A percentile compares a stretch with the other conserved stretches of the same genome.
These are phyloP conservation scores for Tetramorium bicarinatum DNA, from an alignment of 2,888 invertebrate species.

Conservation along the genomic window DNA sequence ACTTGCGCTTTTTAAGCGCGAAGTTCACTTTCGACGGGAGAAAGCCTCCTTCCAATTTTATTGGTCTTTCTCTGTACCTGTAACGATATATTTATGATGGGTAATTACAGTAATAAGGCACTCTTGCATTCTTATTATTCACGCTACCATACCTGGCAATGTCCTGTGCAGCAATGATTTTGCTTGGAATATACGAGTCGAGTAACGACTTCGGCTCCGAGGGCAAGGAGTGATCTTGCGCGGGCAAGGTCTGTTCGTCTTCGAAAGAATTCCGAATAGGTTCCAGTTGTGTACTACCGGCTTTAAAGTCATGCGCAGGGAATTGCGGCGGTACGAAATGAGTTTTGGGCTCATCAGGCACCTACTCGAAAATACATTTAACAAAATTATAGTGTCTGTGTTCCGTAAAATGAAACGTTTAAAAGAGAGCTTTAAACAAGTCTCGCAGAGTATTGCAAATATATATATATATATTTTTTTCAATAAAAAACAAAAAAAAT, in stretches of 20 bases:
- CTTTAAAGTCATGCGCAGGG: conserved; percentile 79
- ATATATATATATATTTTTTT: too few relatives aligned
- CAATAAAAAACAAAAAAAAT: neutral
- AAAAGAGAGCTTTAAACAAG: neutral
- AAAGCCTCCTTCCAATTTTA: conserved; percentile 83
- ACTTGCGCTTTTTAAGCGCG: conserved; percentile 80
- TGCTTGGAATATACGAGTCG: conserved; percentile 87
- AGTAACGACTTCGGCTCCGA: conserved; percentile 86
- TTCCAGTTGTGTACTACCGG: conserved; percentile 67
- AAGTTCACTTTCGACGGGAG: conserved; percentile 84
- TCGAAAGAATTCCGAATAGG: conserved; percentile 67
- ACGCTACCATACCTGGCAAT: conserved; percentile 77
- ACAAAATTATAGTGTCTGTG: neutral
- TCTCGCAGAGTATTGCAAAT: neutral
- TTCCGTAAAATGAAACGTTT: neutral
- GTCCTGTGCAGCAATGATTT: conserved; percentile 83
- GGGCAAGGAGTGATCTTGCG: conserved; percentile 71
- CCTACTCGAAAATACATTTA: conserved; percentile 61
- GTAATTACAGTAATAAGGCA: neutral
- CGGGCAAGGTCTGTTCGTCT: conserved; percentile 72
- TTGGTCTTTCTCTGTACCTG: conserved; percentile 84
- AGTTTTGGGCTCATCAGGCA: conserved; percentile 70
- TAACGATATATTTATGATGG: neutral
- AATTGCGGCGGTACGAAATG: conserved; percentile 78
- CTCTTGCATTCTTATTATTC: neutral